A percentile compares a stretch with the other conserved stretches of the same genome.
phyloP scores from a whole-genome alignment of 2,888 invertebrate genomes.

The Imbricaverruca yamaguchii region DNA sequence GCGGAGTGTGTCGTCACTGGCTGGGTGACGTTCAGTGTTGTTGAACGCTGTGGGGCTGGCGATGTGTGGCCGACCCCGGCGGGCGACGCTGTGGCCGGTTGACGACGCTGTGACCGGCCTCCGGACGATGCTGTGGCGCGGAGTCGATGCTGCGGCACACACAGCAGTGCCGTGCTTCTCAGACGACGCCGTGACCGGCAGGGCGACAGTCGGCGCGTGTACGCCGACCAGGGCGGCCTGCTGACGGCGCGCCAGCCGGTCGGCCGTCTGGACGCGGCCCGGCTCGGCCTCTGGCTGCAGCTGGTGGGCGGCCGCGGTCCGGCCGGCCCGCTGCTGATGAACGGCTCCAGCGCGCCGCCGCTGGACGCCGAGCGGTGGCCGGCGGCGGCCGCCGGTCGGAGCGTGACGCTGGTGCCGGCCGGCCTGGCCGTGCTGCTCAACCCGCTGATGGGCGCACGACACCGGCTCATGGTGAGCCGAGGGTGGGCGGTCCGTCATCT shows the following conservation, averaged over 20 bases:
- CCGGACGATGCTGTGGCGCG: too few species aligned
- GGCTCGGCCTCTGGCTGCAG: neutral
- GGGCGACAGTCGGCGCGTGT: neutral
- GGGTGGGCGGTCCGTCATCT: too few species aligned
- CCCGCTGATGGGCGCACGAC: constrained; percentile 11
- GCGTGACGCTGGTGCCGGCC: neutral
- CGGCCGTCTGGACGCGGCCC: constrained; percentile 3
- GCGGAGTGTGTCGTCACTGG: neutral
- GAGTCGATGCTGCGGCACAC: too few species aligned
- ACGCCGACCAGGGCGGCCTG: constrained; percentile 1
- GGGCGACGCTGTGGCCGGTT: too few species aligned
- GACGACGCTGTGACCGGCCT: too few species aligned
- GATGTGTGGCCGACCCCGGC: too few species aligned
- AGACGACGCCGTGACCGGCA: neutral
- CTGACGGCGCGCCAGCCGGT: neutral
- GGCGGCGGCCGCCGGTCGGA: neutral
- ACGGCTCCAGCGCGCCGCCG: neutral
- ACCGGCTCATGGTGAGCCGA: neutral
- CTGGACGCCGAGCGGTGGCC: neutral
- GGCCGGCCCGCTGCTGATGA: neutral
- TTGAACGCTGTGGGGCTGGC: neutral
- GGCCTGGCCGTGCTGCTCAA: neutral
- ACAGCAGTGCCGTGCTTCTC: too few species aligned
- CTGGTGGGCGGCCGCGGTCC: neutral
- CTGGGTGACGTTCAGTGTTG: neutral